Evolutionary conservation across 1,140 invertebrate genomes (phyloP), one percentile per base, ranked within the genome.

Genomic region (Drosophila orosa): DNA sequence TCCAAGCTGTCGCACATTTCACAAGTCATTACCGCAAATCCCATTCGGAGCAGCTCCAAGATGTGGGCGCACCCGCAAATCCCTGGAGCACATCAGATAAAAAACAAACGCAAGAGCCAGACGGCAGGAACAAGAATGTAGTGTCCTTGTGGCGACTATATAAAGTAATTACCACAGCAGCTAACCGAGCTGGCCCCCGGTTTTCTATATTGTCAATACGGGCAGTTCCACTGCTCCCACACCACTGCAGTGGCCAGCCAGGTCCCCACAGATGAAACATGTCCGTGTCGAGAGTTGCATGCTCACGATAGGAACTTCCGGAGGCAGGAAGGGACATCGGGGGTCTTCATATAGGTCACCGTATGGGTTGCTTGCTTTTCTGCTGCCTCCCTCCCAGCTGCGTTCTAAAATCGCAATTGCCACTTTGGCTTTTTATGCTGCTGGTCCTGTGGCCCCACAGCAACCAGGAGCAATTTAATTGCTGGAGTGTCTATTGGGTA

Each of bases 21-120:
- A 77, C 79, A 87, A 78, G 82, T 86, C 83, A 83, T 87, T 86
- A 86, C 76, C 69, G 27, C 83, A 82, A 87, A 87, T 82, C 75
- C 71, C 73, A 67, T 48, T 58, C 56, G 42, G 24, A 29, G 42
- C 31, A 66, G 63, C 58, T 66, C 42, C 42, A 44, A 42, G 56
- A 55, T 58, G 65, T 58, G 62, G 25, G 52, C 65, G 52, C 42
- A 45, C n/a, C 58, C 61, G n/a, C 59, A 73, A 69, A 73, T 83
- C 80, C 76, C 54, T 54, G 25, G 39, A 65, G 54, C 68, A 62
- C 31, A 86, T 74, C 40, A 65, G 40, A 74, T 50, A 73, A 40
- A 78, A 59, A 72, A 35, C 31, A 47, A 39, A 56, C 45, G 24
- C 44, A 45, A 42, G 37, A 48, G 44, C 33, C 22, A 61, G 39